A percentile compares a stretch with the other conserved stretches of the same genome.
phyloP scores from a whole-genome alignment of 2,797 vertebrate species.

The Eleutherodactylus coqui region DNA sequence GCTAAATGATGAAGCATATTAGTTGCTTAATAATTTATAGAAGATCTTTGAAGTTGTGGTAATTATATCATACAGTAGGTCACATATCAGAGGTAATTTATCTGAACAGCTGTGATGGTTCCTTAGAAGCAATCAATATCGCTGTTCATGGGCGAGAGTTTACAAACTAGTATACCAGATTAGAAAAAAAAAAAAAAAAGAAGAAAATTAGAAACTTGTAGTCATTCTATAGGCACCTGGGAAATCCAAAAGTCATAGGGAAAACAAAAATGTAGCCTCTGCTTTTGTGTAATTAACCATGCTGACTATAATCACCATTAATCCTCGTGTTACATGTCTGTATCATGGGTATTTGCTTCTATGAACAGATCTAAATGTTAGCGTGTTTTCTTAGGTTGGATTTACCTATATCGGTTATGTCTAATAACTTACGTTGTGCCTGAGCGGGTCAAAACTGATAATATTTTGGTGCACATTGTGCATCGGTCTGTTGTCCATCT shows the following conservation, averaged over 20 bases:
- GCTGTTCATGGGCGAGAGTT: constrained; percentile 87
- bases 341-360: too few relatives aligned
- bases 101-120: constrained; percentile 97
- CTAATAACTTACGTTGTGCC: too few relatives aligned
- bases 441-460: too few relatives aligned
- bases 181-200: constrained; percentile 68
- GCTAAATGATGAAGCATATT: constrained; percentile 80
- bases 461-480: too few relatives aligned
- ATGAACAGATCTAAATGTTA: too few relatives aligned
- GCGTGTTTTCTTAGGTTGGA: too few relatives aligned
- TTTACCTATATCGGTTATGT: too few relatives aligned
- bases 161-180: constrained; percentile 81
- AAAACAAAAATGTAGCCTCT: too few relatives aligned
- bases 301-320: not conserved
- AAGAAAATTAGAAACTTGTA: not conserved
- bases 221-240: not conserved
- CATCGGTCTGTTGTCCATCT: too few relatives aligned
- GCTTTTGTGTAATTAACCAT: not conserved
- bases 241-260: constrained; percentile 7
- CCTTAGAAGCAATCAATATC: constrained; percentile 94
- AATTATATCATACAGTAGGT: constrained; percentile 95
- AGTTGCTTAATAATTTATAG: constrained; percentile 99
- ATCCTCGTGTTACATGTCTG: not conserved
- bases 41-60: constrained; percentile 93
- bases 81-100: constrained; percentile 99